Base-by-base conservation (phyloP, 2,113 vertebrate genomes). In the Mystacornis crossleyi region DNA sequence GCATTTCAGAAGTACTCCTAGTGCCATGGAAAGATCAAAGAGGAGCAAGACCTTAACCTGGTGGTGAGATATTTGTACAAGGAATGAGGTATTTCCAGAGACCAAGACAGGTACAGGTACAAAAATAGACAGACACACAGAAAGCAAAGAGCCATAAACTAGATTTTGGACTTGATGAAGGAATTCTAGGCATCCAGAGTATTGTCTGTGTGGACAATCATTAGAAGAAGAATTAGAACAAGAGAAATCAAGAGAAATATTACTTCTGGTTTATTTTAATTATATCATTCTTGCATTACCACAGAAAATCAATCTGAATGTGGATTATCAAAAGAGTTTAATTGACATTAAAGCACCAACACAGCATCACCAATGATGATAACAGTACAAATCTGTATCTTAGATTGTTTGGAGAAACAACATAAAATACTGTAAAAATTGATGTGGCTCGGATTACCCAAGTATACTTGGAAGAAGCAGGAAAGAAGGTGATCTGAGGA, bases 21-120 rank as follows among this genome's bases (percentile, higher is more conserved):
- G 40, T 95, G 79, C 66, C 79, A 72, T 48, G 50, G 70, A 90
- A 94, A 88, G 90, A 95, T 96, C 93, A 95, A 97, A 96, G 81
- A 87, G 62, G 71, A 93, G 47, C 86, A 91, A 81, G 94, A 96
- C 91, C 92, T 90, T 73, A 82, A 85, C 57, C 42, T 91, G 18
- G 20, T 73, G 90, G 73, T 62, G 62, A 94, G 54, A 72, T 87
- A 90, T 82, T 94, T 89, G 73, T 93, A 77, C 38, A 80, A 93
- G 54, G 66, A 93, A 77, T 57, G 20, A 82, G 16, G 50, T 79
- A 57, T 93, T 95, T 91, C 40, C 4, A 21, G 78, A 80, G 25
- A 91, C 23, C 5, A 55, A 86, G 78, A 62, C 34, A 93, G 31
- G 73, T 4, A 54, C 29, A 81, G 34, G 47, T 82, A 77, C 18